Evolutionary conservation across 2,797 vertebrate genomes (phyloP).

Genomic region (Neosalanx taihuensis): DNA sequence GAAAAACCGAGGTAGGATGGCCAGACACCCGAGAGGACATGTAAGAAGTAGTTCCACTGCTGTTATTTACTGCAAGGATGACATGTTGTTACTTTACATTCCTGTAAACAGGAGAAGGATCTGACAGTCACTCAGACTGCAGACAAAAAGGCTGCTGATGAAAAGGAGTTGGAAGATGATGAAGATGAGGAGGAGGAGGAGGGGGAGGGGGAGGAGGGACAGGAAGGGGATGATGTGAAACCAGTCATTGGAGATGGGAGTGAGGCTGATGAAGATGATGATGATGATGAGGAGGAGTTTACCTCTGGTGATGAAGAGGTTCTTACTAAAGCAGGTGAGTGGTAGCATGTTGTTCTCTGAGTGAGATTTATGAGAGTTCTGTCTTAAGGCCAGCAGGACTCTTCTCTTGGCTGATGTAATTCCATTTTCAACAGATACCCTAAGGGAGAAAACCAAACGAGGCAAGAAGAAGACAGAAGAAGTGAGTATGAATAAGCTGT

Average conservation of each 20-base stretch:
- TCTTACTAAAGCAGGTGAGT: slow-evolving; percentile 86
- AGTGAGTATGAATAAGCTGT: slow-evolving; percentile 21
- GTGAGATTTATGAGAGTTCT: neutral
- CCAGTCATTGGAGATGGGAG: slow-evolving; percentile 14
- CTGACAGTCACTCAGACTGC: slow-evolving; percentile 53
- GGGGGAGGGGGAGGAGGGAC: slow-evolving; percentile 21
- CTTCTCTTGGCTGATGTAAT: too few species aligned
- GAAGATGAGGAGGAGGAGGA: slow-evolving; percentile 37
- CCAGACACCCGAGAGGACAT: neutral
- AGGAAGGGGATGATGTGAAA: slow-evolving; percentile 22
- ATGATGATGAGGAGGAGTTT: slow-evolving; percentile 75
- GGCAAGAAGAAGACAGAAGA: slow-evolving; percentile 66
- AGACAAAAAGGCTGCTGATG: slow-evolving; percentile 32
- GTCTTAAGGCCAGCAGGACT: too few species aligned
- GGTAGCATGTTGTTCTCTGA: neutral
- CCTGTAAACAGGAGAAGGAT: slow-evolving; percentile 74
- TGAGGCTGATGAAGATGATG: slow-evolving; percentile 36
- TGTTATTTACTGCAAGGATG: neutral
- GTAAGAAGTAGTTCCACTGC: neutral
- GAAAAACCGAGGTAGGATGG: slow-evolving; percentile 81
- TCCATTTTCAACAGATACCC: slow-evolving; percentile 68
- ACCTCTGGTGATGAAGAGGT: slow-evolving; percentile 83
- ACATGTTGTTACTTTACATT: neutral
- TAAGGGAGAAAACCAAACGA: slow-evolving; percentile 82
- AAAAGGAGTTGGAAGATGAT: slow-evolving; percentile 3